Evolutionary conservation across 2,888 invertebrate species (phyloP).

Genomic region (Allolobophora icterica): DNA sequence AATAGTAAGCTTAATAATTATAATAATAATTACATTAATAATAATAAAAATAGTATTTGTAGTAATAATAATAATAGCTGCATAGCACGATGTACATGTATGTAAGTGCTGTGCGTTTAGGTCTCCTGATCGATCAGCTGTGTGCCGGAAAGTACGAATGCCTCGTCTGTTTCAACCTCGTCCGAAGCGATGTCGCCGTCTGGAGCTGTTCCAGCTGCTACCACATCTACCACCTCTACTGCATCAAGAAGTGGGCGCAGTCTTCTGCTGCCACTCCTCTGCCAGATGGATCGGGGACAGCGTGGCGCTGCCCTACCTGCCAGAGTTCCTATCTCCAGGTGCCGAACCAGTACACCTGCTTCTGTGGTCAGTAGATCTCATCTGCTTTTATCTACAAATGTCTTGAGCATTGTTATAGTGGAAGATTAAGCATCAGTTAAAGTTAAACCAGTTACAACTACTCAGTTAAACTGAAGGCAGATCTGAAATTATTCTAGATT

Average conservation of each 20-base stretch:
- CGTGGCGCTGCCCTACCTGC: slow-evolving; percentile 95
- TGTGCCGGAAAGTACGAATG: slow-evolving; percentile 85
- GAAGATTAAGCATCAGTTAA: too few relatives aligned
- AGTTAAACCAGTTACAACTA: too few relatives aligned
- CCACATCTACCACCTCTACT: slow-evolving; percentile 88
- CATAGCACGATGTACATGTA: too few relatives aligned
- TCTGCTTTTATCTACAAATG: too few relatives aligned
- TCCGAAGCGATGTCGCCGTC: slow-evolving; percentile 79
- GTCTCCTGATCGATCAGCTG: slow-evolving; percentile 78
- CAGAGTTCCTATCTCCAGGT: slow-evolving; percentile 77
- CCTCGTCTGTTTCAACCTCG: slow-evolving; percentile 88
- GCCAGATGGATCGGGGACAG: slow-evolving; percentile 67
- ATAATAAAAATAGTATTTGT: too few relatives aligned
- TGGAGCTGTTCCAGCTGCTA: slow-evolving; percentile 93
- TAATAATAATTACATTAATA: too few relatives aligned
- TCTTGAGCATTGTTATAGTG: too few relatives aligned
- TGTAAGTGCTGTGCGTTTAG: slow-evolving; percentile 47
- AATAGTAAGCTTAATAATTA: too few relatives aligned
- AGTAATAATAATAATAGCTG: too few relatives aligned
- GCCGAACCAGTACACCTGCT: slow-evolving; percentile 85
- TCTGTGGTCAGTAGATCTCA: slow-evolving; percentile 77
- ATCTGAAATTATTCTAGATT: too few relatives aligned
- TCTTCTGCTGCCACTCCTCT: slow-evolving; percentile 53
- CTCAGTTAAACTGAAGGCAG: too few relatives aligned
- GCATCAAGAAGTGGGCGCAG: slow-evolving; percentile 87